Evolutionary conservation across 2,113 vertebrate species (phyloP).

Genomic region (Lanius collurio): DNA sequence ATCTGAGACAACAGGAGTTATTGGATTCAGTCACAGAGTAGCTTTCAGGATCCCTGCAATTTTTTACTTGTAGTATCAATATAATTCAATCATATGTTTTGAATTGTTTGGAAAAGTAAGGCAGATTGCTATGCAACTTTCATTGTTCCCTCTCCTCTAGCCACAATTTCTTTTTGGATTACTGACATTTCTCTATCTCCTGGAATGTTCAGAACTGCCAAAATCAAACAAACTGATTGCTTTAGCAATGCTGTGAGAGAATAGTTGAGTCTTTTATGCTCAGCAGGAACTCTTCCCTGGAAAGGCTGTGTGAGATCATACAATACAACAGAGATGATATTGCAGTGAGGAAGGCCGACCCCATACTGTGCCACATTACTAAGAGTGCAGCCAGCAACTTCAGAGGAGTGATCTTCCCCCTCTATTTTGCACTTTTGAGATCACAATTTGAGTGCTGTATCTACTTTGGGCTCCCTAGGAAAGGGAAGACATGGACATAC

Average conservation of each 20-base stretch:
- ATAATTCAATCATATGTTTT: neutral
- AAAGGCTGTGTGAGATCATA: neutral
- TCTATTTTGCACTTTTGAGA: neutral
- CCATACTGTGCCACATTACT: neutral
- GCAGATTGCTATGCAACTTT: neutral
- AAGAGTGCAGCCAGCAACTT: neutral
- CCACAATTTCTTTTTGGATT: neutral
- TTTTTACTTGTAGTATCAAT: neutral
- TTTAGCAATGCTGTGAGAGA: neutral
- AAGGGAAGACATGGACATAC: neutral
- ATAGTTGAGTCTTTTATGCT: neutral
- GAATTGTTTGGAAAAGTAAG: neutral
- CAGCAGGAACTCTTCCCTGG: neutral
- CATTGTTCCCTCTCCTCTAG: neutral
- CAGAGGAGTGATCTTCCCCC: neutral
- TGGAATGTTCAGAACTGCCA: neutral
- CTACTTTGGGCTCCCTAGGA: neutral
- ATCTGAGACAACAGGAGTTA: neutral
- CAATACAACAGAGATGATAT: neutral
- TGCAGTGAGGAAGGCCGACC: neutral
- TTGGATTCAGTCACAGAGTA: neutral
- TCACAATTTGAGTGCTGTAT: neutral
- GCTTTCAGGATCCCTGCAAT: neutral
- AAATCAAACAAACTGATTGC: slow-evolving; percentile 11
- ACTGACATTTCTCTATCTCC: neutral